Percentiles rank a stretch among this genome's conserved stretches.
phyloP scores from a whole-genome alignment of 2,888 invertebrate genomes.

The Eupithecia vulgata region DNA sequence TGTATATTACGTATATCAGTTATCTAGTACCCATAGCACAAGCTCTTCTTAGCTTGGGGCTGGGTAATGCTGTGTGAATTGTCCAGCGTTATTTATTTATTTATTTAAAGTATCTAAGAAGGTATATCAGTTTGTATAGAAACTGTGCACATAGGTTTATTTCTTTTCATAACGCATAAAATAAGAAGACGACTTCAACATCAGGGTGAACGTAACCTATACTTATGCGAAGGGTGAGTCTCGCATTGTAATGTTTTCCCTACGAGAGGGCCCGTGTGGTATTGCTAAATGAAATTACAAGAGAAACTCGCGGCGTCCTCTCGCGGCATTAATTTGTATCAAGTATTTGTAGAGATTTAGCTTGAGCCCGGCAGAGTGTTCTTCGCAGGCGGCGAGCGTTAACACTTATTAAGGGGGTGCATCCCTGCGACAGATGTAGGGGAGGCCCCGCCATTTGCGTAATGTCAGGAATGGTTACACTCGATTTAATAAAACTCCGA shows the following conservation, averaged over 20 bases:
- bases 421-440: conserved; percentile 84
- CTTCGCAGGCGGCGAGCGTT: conserved; percentile 82
- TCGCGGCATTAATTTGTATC: conserved; percentile 82
- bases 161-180: not conserved
- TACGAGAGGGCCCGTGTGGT: conserved; percentile 58
- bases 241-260: conserved; percentile 57
- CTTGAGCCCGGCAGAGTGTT: conserved; percentile 78
- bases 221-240: conserved; percentile 50
- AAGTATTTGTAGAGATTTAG: conserved; percentile 84
- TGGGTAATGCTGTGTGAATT: too few species aligned
- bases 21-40: too few species aligned
- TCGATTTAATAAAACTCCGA: conserved; percentile 84
- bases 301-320: conserved; percentile 71
- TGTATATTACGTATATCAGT: too few species aligned
- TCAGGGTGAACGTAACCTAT: conserved; percentile 27
- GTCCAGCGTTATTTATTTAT: too few species aligned
- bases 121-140: not conserved
- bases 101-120: too few species aligned
- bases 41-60: too few species aligned
- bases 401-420: conserved; percentile 84
- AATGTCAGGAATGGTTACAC: conserved; percentile 84
- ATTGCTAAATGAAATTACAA: conserved; percentile 78
- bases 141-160: conserved; percentile 8
- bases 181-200: conserved; percentile 5
- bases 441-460: conserved; percentile 83